Conservation (phyloP, 2,797 vertebrate genomes). For the Dicrostonyx torquatus region DNA sequence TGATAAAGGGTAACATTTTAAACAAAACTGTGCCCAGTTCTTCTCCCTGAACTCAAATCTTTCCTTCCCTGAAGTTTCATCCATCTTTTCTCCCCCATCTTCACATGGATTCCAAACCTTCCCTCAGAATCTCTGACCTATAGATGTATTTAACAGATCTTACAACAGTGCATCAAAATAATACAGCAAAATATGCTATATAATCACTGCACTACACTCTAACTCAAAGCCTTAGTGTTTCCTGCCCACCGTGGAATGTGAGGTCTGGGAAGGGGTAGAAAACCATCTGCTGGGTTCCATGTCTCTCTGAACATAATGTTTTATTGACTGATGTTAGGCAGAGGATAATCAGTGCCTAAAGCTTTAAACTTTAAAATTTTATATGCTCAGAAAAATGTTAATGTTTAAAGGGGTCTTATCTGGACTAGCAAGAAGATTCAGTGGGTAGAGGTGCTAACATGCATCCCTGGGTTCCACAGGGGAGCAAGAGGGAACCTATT, state of each 20-base stretch:
- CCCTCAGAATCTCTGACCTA: slow-evolving; percentile 13
- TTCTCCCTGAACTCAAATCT: slow-evolving; percentile 67
- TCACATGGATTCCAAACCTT: slow-evolving; percentile 43
- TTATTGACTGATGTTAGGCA: not conserved
- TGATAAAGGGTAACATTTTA: slow-evolving; percentile 83
- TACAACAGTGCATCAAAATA: not conserved
- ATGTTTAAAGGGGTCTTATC: not conserved
- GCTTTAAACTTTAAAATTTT: not conserved
- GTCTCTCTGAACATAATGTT: not conserved
- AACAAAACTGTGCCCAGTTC: slow-evolving; percentile 77
- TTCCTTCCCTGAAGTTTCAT: slow-evolving; percentile 77
- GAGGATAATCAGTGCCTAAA: slow-evolving; percentile 31
- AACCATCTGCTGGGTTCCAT: not conserved
- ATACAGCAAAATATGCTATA: slow-evolving; percentile 31
- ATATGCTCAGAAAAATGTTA: not conserved
- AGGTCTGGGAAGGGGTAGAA: not conserved
- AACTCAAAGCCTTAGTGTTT: slow-evolving; percentile 24
- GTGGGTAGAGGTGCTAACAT: not conserved
- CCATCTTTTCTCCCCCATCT: slow-evolving; percentile 69
- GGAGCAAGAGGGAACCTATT: not conserved
- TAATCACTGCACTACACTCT: not conserved
- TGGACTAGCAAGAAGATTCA: not conserved
- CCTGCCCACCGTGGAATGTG: not conserved
- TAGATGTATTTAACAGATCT: slow-evolving; percentile 68
- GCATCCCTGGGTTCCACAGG: not conserved